Percentiles rank a stretch among this genome's conserved stretches.
These are phyloP conservation scores for Acanthosepion esculentum DNA, from an alignment of 2,888 invertebrate genomes.

Conservation along the genomic window DNA sequence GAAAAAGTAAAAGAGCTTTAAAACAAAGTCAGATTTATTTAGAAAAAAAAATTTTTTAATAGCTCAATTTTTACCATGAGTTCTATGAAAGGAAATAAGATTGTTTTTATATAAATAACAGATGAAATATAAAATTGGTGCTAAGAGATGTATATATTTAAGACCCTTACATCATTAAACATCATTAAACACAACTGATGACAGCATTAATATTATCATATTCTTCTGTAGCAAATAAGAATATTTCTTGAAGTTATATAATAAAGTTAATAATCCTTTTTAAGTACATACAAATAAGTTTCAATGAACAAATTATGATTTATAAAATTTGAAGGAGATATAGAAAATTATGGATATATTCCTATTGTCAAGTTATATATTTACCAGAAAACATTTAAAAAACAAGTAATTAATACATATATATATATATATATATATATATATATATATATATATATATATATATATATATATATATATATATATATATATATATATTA, in stretches of 20 bases:
- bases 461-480: no score
- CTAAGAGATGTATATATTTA: background rate
- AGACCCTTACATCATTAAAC: background rate
- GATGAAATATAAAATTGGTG: background rate
- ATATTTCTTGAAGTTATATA: background rate
- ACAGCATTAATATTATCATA: background rate
- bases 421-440: no score
- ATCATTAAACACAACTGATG: background rate
- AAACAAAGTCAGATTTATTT: background rate
- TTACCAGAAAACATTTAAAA: background rate
- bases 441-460: no score
- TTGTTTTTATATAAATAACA: background rate
- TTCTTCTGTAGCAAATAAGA: background rate
- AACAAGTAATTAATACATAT: no score
- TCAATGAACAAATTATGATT: background rate
- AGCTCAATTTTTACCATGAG: background rate
- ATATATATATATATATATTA: no score
- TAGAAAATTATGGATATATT: background rate
- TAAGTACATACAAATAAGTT: background rate
- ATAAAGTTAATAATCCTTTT: background rate
- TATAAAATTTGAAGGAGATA: background rate
- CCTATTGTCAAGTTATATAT: no score
- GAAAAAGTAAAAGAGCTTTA: background rate
- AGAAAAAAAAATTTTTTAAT: background rate
- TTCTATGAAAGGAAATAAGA: background rate